Conservation (phyloP, 2,113 vertebrate species). For the Hippolais icterina region DNA sequence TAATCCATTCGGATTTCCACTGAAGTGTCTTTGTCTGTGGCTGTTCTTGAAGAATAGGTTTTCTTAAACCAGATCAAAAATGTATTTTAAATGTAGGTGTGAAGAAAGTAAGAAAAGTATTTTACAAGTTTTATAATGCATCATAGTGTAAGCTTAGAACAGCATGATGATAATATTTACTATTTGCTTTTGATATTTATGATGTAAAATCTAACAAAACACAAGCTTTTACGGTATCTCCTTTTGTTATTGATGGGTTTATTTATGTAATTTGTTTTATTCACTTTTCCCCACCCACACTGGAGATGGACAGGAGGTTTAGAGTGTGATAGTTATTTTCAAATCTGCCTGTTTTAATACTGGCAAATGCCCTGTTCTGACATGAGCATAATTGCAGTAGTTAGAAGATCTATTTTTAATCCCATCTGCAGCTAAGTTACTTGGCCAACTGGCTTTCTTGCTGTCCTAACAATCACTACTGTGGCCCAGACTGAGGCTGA, state of each 20-base stretch:
- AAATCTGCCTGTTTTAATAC: neutral
- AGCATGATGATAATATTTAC: neutral
- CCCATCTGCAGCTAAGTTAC: neutral
- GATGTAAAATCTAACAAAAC: neutral
- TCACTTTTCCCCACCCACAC: neutral
- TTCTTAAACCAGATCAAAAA: slow-evolving; percentile 15
- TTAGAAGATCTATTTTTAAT: neutral
- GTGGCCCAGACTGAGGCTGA: neutral
- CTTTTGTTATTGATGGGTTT: neutral
- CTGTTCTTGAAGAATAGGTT: neutral
- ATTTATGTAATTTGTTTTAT: neutral
- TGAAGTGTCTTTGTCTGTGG: neutral
- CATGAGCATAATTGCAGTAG: neutral
- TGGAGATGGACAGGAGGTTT: neutral
- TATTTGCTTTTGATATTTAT: neutral
- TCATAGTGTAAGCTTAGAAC: neutral
- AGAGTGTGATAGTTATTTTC: neutral
- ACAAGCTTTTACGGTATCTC: neutral
- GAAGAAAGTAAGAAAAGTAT: neutral
- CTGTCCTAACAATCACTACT: neutral
- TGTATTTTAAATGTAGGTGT: neutral
- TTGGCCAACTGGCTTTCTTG: neutral
- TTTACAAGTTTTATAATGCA: neutral
- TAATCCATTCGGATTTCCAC: neutral
- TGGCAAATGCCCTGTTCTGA: neutral